phyloP scores from a whole-genome alignment of 2,888 invertebrate genomes.

The Carabus problematicus region DNA sequence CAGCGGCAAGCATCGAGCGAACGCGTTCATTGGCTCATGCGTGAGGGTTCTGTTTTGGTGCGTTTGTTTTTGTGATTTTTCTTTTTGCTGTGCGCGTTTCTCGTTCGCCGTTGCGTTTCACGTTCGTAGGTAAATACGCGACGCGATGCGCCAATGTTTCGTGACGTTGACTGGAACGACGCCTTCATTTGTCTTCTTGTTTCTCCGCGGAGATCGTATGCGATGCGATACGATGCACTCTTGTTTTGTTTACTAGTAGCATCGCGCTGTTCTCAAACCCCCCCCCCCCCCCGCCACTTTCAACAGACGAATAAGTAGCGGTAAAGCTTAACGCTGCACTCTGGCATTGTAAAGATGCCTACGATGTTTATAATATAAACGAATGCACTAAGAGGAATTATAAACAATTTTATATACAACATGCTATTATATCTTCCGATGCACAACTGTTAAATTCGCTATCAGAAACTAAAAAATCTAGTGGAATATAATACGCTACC shows the following conservation, averaged over 20 bases:
- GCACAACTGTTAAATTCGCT: no score
- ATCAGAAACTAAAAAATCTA: no score
- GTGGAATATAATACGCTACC: no score
- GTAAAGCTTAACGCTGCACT: no score
- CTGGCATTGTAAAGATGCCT: no score
- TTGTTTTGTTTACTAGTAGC: slow-evolving; percentile 28
- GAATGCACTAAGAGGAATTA: no score
- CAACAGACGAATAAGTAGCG: no score
- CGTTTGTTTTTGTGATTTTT: slow-evolving; percentile 39
- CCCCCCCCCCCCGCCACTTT: no score
- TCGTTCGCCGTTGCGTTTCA: neutral
- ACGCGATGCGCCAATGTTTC: slow-evolving; percentile 6
- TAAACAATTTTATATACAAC: no score
- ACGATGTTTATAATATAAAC: no score
- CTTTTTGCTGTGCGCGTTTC: slow-evolving; percentile 14
- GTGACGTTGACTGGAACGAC: slow-evolving; percentile 17
- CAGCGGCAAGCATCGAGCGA: slow-evolving; percentile 18
- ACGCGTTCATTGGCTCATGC: slow-evolving; percentile 21
- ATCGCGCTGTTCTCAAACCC: no score
- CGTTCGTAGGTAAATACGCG: neutral
- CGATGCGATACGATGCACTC: slow-evolving; percentile 10
- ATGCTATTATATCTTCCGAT: no score
- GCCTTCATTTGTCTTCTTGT: slow-evolving; percentile 36
- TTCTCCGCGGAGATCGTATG: neutral
- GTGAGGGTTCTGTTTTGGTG: slow-evolving; percentile 27